Percentiles rank a stretch among this genome's conserved stretches.
Conservation (phyloP, 2,797 vertebrate species). For the Lithobates pipiens region DNA sequence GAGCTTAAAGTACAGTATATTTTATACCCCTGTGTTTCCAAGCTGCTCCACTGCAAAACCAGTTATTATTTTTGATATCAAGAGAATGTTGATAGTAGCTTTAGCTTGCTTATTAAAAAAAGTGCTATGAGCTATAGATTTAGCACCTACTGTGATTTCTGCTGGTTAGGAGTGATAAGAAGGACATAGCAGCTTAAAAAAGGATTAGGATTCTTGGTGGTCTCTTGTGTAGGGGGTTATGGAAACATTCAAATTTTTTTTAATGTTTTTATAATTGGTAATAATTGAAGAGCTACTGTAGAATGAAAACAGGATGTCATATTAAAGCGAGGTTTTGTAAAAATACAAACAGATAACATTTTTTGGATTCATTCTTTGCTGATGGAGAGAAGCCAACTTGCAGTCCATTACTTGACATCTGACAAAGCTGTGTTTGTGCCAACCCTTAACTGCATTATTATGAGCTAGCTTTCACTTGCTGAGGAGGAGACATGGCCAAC, state of each 20-base stretch:
- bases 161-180: conserved; percentile 75
- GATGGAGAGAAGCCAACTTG: no score
- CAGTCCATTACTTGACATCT: no score
- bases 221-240: conserved; percentile 50
- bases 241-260: conserved; percentile 65
- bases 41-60: conserved; percentile 80
- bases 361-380: neutral
- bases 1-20: conserved; percentile 88
- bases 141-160: conserved; percentile 78
- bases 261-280: conserved; percentile 44
- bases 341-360: neutral
- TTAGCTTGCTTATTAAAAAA: conserved; percentile 82
- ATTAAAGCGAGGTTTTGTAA: neutral
- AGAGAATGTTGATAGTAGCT: conserved; percentile 80
- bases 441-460: no score
- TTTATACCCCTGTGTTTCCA: conserved; percentile 81
- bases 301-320: neutral
- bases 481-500: no score
- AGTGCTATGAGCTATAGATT: conserved; percentile 71
- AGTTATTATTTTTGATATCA: conserved; percentile 85
- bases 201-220: conserved; percentile 68
- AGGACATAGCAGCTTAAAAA: conserved; percentile 67
- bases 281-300: conserved; percentile 45
- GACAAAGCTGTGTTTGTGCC: no score
- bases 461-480: no score